Base-by-base conservation (phyloP, 2,113 vertebrate genomes). In the Halcyon senegalensis region DNA sequence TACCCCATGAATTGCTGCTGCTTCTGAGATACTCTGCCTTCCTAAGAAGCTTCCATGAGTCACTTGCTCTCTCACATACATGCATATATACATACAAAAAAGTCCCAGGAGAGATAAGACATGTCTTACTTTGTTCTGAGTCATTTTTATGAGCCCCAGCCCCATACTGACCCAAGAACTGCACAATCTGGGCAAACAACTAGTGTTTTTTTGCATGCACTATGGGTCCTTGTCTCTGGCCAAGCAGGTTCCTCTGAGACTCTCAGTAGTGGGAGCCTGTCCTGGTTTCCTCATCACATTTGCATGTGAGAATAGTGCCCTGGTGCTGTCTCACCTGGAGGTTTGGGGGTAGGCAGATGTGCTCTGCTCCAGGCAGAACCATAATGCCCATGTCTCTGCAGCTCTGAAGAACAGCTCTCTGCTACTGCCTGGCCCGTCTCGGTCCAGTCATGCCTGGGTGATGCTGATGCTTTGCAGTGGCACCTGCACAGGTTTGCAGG, bases 151-250 rank as follows among this genome's bases (percentile, higher is more conserved):
- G 58, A 68, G 33, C 21, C 44, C 39, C 16, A 14, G 28, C 25
- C 62, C 12, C 1, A 2, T 50, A 10, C 2, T 51, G 44, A 81
- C 77, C 88, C 30, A 55, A 84, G 72, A 76, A 66, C 30, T 43
- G 30, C 68, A 24, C 37, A 39, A 11, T 87, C 39, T 16, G 2
- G 68, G 80, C 76, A 58, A 95, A 84, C 33, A 48, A 43, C 1
- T 20, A 27, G 37, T 0, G 0, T 30, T 66, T 77, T 77, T 66
- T 68, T 66, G 37, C 1, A 0, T 35, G 27, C 24, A 7, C 41
- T 10, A 4, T 70, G 84, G 37, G 50, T 89, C 72, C 64, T 62
- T 73, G 59, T 25, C 67, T 68, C 80, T 23, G 60, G 30, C 60
- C 77, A 85, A 78, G 69, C 19, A 37, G 7, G 11, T 37, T 89